Evolutionary conservation across 1,140 invertebrate species (phyloP).

Genomic region (Luehdorfia chinensis): DNA sequence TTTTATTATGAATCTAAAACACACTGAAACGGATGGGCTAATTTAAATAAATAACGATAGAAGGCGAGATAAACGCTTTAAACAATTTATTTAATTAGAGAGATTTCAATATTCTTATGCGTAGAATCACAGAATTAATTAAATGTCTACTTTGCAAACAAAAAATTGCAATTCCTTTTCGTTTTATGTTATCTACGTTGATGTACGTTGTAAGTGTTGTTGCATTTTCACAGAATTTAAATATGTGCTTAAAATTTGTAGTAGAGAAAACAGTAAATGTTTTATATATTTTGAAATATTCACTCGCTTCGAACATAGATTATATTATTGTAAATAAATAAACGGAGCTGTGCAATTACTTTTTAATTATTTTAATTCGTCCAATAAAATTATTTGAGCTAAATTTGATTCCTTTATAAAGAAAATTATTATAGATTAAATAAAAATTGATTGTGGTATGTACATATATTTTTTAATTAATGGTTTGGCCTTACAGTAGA

Average conservation of each 20-base stretch:
- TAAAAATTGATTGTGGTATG: too few relatives aligned
- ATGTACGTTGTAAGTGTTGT: slow-evolving; percentile 4
- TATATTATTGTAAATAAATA: slow-evolving; percentile 10
- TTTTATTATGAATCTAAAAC: too few relatives aligned
- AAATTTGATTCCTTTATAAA: slow-evolving; percentile 5
- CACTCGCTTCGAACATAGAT: neutral
- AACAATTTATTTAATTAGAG: too few relatives aligned
- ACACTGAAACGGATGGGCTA: too few relatives aligned
- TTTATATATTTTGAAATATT: slow-evolving; percentile 5
- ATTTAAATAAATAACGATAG: too few relatives aligned
- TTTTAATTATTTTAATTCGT: slow-evolving; percentile 16
- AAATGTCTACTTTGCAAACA: too few relatives aligned
- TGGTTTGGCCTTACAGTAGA: slow-evolving; percentile 5
- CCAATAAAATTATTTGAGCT: slow-evolving; percentile 7
- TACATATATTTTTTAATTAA: too few relatives aligned
- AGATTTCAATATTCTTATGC: too few relatives aligned
- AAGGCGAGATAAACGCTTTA: too few relatives aligned
- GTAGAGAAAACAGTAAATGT: slow-evolving; percentile 2
- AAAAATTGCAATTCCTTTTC: too few relatives aligned
- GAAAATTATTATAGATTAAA: neutral
- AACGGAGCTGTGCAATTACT: slow-evolving; percentile 13
- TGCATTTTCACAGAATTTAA: slow-evolving; percentile 9
- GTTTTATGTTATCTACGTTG: too few relatives aligned
- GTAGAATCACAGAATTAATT: too few relatives aligned
- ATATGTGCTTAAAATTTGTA: slow-evolving; percentile 2